Evolutionary conservation across 2,888 invertebrate genomes (phyloP).

Genomic region (Teinopalpus imperialis): DNA sequence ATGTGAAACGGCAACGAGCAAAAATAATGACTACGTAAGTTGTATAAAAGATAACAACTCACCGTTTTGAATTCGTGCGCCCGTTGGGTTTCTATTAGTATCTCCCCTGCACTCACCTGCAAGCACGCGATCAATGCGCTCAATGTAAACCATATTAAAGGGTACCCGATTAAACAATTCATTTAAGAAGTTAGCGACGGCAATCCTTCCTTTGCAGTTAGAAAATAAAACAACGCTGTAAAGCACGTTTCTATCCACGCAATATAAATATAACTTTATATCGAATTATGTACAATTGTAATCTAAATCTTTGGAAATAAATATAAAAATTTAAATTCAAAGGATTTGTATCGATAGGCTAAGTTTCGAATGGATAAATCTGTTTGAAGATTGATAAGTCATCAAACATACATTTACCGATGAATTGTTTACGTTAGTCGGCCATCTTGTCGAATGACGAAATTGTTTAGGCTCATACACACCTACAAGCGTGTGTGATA

Average conservation of each 20-base stretch:
- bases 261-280: no score
- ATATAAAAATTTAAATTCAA: no score
- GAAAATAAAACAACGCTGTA: no score
- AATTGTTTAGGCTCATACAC: slow-evolving; percentile 43
- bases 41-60: slow-evolving; percentile 53
- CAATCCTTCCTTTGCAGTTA: no score
- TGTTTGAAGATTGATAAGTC: slow-evolving; percentile 59
- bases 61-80: slow-evolving; percentile 73
- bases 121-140: slow-evolving; percentile 74
- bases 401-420: slow-evolving; percentile 56
- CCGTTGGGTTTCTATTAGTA: slow-evolving; percentile 74
- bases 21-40: slow-evolving; percentile 36
- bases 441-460: slow-evolving; percentile 75
- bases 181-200: no score
- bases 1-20: slow-evolving; percentile 28
- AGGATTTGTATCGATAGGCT: background rate
- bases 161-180: slow-evolving; percentile 37
- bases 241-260: no score
- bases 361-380: slow-evolving; percentile 41
- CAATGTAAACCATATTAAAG: slow-evolving; percentile 61
- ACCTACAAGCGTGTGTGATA: slow-evolving; percentile 29
- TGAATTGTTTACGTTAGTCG: slow-evolving; percentile 64
- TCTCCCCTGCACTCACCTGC: slow-evolving; percentile 78
- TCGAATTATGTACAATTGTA: no score
- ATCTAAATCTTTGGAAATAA: no score